Evolutionary conservation across 2,888 invertebrate species (phyloP).

Genomic region (Pandemis heparana): DNA sequence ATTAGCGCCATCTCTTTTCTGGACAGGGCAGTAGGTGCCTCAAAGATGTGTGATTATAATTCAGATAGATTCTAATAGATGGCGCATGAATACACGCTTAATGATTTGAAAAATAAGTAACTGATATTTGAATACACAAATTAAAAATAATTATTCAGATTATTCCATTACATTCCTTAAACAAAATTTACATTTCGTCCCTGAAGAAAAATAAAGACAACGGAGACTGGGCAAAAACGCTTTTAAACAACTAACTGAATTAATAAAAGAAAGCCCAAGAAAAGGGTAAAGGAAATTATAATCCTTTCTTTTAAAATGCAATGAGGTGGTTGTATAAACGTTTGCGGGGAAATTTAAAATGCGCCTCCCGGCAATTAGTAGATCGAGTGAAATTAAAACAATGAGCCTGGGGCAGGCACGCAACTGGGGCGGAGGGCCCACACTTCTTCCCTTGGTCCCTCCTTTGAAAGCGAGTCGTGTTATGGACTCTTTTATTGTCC

Average conservation of each 20-base stretch:
- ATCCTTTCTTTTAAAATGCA: slow-evolving; percentile 86
- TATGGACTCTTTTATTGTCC: slow-evolving; percentile 38
- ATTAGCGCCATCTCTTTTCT: too few relatives aligned
- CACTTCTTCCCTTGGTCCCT: slow-evolving; percentile 37
- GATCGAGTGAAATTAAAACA: slow-evolving; percentile 82
- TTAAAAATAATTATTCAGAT: not conserved
- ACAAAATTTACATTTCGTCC: slow-evolving; percentile 39
- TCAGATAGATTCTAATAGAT: too few relatives aligned
- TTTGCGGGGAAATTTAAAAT: slow-evolving; percentile 82
- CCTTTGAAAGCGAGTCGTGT: slow-evolving; percentile 36
- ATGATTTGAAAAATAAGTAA: too few relatives aligned
- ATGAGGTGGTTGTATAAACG: slow-evolving; percentile 84
- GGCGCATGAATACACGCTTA: too few relatives aligned
- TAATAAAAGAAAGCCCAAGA: slow-evolving; percentile 73
- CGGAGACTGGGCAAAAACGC: slow-evolving; percentile 51
- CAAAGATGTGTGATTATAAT: too few relatives aligned
- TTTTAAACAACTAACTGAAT: slow-evolving; percentile 71
- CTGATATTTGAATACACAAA: too few relatives aligned
- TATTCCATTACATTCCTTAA: slow-evolving; percentile 15
- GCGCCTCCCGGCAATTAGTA: slow-evolving; percentile 81
- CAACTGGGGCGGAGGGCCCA: slow-evolving; percentile 56
- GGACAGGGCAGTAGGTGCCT: too few relatives aligned
- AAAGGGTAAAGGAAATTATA: slow-evolving; percentile 79
- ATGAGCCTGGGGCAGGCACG: slow-evolving; percentile 65
- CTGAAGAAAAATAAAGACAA: slow-evolving; percentile 47